Percentiles rank a stretch among this genome's conserved stretches.
These are phyloP conservation scores for Lampris megalopsis DNA, from an alignment of 2,113 vertebrate genomes.

Conservation along the genomic window DNA sequence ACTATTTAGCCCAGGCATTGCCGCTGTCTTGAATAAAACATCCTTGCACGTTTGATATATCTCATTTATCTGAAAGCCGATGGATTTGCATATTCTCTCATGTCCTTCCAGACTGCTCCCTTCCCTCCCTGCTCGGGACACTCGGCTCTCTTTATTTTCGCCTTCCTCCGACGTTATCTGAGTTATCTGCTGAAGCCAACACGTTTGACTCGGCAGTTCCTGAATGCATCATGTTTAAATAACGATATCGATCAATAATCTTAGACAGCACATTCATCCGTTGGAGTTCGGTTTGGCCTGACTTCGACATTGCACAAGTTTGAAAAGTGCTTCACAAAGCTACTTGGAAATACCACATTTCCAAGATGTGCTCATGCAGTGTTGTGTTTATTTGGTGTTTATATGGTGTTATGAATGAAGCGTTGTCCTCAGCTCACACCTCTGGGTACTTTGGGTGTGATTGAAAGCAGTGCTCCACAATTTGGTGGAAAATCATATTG, in stretches of 20 bases:
- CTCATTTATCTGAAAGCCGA: conserved; percentile 59
- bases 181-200: conserved; percentile 69
- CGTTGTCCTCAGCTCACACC: too few species aligned
- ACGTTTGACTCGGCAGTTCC: conserved; percentile 66
- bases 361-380: too few species aligned
- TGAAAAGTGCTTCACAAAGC: conserved; percentile 31
- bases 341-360: conserved; percentile 7
- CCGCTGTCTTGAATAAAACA: conserved; percentile 59
- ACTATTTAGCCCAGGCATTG: conserved; percentile 51
- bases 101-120: conserved; percentile 54
- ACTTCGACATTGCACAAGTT: conserved; percentile 62
- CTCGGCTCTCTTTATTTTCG: conserved; percentile 31
- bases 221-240: conserved; percentile 68
- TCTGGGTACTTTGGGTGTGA: too few species aligned
- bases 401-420: too few species aligned
- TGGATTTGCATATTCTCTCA: conserved; percentile 50
- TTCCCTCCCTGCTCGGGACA: conserved; percentile 18
- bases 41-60: conserved; percentile 47
- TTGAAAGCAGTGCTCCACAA: too few species aligned
- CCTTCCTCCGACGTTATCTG: conserved; percentile 46
- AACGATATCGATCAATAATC: conserved; percentile 73
- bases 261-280: conserved; percentile 57
- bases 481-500: too few species aligned
- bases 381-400: too few species aligned
- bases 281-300: conserved; percentile 51